A percentile compares a stretch with the other conserved stretches of the same genome.
These are phyloP conservation scores for Hedychridium roseum DNA, from an alignment of 2,888 invertebrate genomes.

Conservation along the genomic window DNA sequence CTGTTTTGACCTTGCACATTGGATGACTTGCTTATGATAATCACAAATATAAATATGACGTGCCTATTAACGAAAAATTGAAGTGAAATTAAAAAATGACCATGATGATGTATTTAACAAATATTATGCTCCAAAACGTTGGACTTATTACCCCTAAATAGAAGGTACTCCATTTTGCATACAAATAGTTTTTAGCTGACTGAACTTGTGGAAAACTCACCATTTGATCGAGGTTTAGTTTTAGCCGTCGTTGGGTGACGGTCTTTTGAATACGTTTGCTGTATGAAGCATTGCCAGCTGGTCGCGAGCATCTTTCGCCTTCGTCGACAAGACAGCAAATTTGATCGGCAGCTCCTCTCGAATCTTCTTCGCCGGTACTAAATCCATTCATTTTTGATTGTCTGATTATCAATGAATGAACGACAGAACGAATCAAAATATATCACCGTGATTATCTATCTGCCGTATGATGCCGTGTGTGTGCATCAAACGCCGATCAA, in stretches of 20 bases:
- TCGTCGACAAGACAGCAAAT: constrained; percentile 93
- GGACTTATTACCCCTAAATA: too few relatives aligned
- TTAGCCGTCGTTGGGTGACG: constrained; percentile 88
- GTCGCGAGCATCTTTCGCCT: constrained; percentile 83
- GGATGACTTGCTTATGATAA: constrained; percentile 94
- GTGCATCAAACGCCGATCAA: too few relatives aligned
- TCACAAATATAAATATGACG: constrained; percentile 97
- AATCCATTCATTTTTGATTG: constrained; percentile 80
- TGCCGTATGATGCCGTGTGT: too few relatives aligned
- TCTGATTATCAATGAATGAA: neutral
- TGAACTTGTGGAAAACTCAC: constrained; percentile 67
- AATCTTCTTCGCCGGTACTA: constrained; percentile 91
- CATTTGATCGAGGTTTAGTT: constrained; percentile 83
- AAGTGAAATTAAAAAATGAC: constrained; percentile 7
- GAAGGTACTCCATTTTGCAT: too few relatives aligned
- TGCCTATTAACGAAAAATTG: constrained; percentile 70
- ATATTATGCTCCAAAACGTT: too few relatives aligned
- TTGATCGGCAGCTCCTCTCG: constrained; percentile 86
- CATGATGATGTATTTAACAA: too few relatives aligned
- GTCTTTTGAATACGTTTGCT: constrained; percentile 97
- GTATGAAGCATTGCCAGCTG: constrained; percentile 94
- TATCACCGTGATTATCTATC: too few relatives aligned
- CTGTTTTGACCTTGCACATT: constrained; percentile 92
- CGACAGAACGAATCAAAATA: neutral
- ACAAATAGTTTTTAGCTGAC: too few relatives aligned